Evolutionary conservation across 2,113 vertebrate genomes (phyloP).

Genomic region (Nicator chloris): DNA sequence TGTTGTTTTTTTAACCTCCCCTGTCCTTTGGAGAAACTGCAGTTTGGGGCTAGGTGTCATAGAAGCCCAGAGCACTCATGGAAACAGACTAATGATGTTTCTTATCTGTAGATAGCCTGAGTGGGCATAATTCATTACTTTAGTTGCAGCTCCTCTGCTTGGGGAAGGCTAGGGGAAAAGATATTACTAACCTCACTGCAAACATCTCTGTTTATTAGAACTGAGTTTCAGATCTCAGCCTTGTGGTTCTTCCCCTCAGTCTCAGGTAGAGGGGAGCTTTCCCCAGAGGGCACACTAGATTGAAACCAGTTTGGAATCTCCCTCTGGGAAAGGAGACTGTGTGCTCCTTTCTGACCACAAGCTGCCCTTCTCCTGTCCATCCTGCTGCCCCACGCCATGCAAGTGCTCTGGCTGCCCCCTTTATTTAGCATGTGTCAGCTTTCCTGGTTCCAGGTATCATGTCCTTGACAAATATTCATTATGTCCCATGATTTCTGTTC

Average conservation of each 20-base stretch:
- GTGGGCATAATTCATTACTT: neutral
- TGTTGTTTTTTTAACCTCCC: neutral
- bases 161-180: neutral
- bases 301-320: neutral
- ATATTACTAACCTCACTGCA: neutral
- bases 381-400: accelerated
- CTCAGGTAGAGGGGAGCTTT: neutral
- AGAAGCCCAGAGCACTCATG: neutral
- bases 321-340: neutral
- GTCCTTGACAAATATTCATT: neutral
- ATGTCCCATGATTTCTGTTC: neutral
- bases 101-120: neutral
- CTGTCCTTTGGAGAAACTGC: neutral
- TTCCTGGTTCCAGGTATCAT: neutral
- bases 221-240: neutral
- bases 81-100: neutral
- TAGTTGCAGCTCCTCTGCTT: neutral
- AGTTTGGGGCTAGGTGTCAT: neutral
- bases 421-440: neutral
- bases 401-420: accelerated
- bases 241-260: neutral
- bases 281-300: neutral
- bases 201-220: neutral
- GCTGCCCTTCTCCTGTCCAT: neutral
- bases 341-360: neutral